These are phyloP conservation scores for Gallinago undulata DNA, from an alignment of 2,113 vertebrate species.

Conservation along the genomic window DNA sequence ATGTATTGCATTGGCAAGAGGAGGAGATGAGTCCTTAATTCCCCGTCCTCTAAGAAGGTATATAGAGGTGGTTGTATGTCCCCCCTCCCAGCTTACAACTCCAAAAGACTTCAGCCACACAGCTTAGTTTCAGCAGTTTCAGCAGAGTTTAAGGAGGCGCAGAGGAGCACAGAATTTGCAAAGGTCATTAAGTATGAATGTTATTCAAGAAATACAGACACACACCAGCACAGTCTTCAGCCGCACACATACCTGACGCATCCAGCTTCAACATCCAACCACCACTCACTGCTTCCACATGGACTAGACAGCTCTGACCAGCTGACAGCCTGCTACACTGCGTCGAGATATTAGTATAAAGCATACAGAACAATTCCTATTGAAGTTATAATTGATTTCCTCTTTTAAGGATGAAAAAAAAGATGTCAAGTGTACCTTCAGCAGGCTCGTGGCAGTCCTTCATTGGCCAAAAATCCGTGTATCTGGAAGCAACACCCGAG, in stretches of 20 bases:
- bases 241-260: fast-evolving
- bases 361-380: neutral
- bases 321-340: neutral
- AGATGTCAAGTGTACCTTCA: neutral
- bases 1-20: neutral
- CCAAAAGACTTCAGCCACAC: neutral
- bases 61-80: neutral
- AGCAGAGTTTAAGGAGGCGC: neutral
- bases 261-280: neutral
- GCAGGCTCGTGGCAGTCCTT: neutral
- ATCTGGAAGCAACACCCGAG: neutral
- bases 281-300: fast-evolving
- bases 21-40: neutral
- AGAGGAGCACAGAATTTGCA: neutral
- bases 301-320: neutral
- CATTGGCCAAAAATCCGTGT: neutral
- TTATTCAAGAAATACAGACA: neutral
- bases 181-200: too few species aligned
- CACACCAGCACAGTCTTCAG: neutral
- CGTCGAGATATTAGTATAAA: neutral
- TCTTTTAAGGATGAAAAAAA: neutral
- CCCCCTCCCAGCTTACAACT: neutral
- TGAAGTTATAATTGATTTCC: neutral
- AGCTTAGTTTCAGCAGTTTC: neutral
- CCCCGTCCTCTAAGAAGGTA: too few species aligned